A percentile compares a stretch with the other conserved stretches of the same genome.
Conservation (phyloP, 2,113 vertebrate species). For the Corapipo altera region DNA sequence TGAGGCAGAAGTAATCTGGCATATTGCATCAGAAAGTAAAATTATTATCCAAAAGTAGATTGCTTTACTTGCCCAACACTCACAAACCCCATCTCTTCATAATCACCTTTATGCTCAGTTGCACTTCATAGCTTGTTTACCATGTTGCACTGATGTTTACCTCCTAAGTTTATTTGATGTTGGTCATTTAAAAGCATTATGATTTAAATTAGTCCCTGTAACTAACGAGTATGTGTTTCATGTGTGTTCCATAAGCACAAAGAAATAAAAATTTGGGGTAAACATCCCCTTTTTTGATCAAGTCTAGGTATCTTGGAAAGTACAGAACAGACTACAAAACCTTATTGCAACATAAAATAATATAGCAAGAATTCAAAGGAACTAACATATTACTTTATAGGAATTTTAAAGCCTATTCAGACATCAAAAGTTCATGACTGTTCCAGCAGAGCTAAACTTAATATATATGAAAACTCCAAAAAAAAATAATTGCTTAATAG, state of each 20-base stretch:
- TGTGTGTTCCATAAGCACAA: slow-evolving; percentile 6
- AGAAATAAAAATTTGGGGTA: not conserved
- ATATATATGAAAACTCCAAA: not conserved
- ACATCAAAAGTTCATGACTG: not conserved
- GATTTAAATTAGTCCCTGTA: slow-evolving; percentile 71
- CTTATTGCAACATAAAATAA: not conserved
- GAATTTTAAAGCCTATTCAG: not conserved
- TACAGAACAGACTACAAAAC: not conserved
- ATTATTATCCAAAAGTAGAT: slow-evolving; percentile 58
- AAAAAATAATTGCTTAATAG: not conserved
- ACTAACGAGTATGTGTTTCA: slow-evolving; percentile 70
- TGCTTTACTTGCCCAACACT: slow-evolving; percentile 59
- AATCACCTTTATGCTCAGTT: slow-evolving; percentile 70
- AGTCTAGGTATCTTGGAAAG: not conserved
- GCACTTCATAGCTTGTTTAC: slow-evolving; percentile 73
- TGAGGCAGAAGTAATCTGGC: slow-evolving; percentile 58
- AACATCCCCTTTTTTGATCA: not conserved
- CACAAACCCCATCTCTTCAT: slow-evolving; percentile 52
- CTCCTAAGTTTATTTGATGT: slow-evolving; percentile 68
- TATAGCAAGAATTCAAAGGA: not conserved
- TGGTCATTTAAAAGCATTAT: slow-evolving; percentile 68
- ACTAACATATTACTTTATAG: not conserved
- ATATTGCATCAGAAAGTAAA: slow-evolving; percentile 61
- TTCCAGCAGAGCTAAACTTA: slow-evolving; percentile 15
- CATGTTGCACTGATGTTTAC: slow-evolving; percentile 56